Percentiles rank a stretch among this genome's conserved stretches.
Conservation (phyloP, 2,797 vertebrate genomes). For the Geotrypetes seraphini region DNA sequence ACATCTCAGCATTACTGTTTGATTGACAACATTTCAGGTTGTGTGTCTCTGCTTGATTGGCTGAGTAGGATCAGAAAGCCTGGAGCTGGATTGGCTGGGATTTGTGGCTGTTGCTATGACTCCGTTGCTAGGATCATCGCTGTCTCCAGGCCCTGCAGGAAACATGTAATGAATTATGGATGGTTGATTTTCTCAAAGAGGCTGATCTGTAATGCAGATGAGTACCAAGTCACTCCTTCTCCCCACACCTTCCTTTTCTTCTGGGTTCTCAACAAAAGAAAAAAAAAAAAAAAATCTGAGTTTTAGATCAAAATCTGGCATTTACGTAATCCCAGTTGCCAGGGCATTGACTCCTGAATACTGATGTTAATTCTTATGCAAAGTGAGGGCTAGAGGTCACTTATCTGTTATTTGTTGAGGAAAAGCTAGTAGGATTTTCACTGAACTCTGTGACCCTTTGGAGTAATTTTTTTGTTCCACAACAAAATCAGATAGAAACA, state of each 20-base stretch:
- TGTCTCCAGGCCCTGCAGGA: conserved; percentile 71
- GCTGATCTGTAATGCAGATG: conserved; percentile 91
- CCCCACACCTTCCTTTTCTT: conserved; percentile 53
- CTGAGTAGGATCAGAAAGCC: conserved; percentile 42
- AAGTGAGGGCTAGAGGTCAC: conserved; percentile 64
- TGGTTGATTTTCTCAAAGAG: conserved; percentile 71
- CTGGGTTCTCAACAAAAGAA: conserved; percentile 58
- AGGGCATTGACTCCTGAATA: conserved; percentile 35
- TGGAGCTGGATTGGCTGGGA: conserved; percentile 54
- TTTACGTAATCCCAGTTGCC: conserved; percentile 46
- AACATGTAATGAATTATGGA: conserved; percentile 92
- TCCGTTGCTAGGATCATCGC: conserved; percentile 80
- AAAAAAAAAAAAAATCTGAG: conserved; percentile 47
- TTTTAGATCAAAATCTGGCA: conserved; percentile 58
- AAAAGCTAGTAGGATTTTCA: conserved; percentile 53
- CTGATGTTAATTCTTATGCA: conserved; percentile 71
- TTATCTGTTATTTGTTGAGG: conserved; percentile 75
- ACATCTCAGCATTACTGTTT: conserved; percentile 19
- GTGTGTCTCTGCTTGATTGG: conserved; percentile 47
- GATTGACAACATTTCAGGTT: conserved; percentile 24
- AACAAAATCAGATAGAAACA: conserved; percentile 32
- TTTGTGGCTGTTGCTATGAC: conserved; percentile 79
- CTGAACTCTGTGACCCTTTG: conserved; percentile 53
- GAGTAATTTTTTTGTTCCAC: conserved; percentile 40
- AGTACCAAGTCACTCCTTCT: conserved; percentile 48